These are phyloP conservation scores for Halcyon badia DNA, from an alignment of 2,797 vertebrate genomes.

Conservation along the genomic window DNA sequence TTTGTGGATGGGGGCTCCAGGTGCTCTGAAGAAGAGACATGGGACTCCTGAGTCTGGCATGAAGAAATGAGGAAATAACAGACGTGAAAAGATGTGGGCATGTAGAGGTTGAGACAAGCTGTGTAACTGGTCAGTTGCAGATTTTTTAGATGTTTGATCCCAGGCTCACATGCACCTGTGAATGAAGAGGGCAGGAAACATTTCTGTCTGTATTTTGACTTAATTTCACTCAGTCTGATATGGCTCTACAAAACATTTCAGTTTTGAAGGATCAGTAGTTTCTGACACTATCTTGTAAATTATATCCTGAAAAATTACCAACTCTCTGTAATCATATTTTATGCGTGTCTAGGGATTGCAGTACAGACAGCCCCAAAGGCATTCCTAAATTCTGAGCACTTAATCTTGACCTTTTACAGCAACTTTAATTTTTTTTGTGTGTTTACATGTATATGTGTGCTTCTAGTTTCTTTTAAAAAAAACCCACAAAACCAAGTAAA, in stretches of 20 bases:
- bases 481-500: not conserved
- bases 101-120: not conserved
- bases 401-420: not conserved
- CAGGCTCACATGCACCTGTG: not conserved
- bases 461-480: not conserved
- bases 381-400: not conserved
- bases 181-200: not conserved
- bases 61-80: not conserved
- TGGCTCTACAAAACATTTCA: not conserved
- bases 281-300: not conserved
- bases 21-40: not conserved
- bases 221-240: not conserved
- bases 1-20: not conserved
- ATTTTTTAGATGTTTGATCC: not conserved
- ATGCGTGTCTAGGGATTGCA: not conserved
- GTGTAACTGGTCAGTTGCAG: not conserved
- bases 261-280: not conserved
- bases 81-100: not conserved
- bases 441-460: not conserved
- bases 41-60: not conserved
- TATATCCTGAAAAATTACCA: not conserved
- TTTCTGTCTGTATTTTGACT: not conserved
- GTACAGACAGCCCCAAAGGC: not conserved
- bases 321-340: not conserved
- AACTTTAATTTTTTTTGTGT: not conserved